A percentile compares a stretch with the other conserved stretches of the same genome.
These are phyloP conservation scores for Eutolmus rufibarbis DNA, from an alignment of 2,888 invertebrate species.

Conservation along the genomic window DNA sequence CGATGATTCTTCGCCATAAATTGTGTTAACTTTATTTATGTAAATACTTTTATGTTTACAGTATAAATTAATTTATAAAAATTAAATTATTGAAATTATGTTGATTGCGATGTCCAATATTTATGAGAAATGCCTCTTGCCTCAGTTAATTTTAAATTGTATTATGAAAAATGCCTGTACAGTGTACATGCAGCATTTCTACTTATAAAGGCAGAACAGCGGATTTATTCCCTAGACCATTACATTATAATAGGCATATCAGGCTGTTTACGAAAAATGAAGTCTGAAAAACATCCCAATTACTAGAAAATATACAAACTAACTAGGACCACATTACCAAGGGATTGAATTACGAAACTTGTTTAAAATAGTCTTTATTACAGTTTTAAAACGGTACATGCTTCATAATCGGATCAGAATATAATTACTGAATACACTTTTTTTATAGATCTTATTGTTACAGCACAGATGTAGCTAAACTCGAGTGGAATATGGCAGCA, in stretches of 20 bases:
- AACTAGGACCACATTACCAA: neutral
- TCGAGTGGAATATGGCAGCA: conserved; percentile 26
- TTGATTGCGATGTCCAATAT: neutral
- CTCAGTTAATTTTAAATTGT: neutral
- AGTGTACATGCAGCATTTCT: too few species aligned
- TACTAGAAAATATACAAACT: neutral
- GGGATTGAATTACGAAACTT: neutral
- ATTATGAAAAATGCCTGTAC: too few species aligned
- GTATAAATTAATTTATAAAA: neutral
- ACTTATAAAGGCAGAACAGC: too few species aligned
- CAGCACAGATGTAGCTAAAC: conserved; percentile 11
- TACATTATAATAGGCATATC: too few species aligned
- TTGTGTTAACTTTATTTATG: neutral
- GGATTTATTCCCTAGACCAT: too few species aligned
- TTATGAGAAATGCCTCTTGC: neutral
- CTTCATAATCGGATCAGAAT: neutral
- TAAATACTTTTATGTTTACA: neutral
- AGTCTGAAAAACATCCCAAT: too few species aligned
- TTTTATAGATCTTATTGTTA: conserved; percentile 8
- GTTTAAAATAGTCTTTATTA: conserved; percentile 33
- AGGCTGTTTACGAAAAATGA: too few species aligned
- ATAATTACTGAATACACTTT: neutral
- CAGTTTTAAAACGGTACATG: conserved; percentile 23
- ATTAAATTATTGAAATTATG: neutral
- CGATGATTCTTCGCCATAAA: neutral